Evolutionary conservation across 37 sponge, comb jelly and placozoan genomes (phyloP).

Genomic region (Beroe ovata): DNA sequence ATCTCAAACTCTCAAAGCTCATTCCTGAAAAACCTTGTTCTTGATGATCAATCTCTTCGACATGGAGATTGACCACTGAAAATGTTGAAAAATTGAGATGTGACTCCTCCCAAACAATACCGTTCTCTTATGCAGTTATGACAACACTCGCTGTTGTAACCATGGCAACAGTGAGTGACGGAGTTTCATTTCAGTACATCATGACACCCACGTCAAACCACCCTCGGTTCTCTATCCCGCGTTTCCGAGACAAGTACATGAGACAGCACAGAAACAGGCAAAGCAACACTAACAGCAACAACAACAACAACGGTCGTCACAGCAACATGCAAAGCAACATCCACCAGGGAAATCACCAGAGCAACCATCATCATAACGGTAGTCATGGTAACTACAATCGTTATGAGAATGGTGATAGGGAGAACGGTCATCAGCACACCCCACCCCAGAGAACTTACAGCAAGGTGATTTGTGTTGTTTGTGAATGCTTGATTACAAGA

Average conservation of each 20-base stretch:
- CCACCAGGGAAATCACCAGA: constrained; percentile 3
- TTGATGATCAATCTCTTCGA: too few relatives aligned
- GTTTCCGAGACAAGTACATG: constrained; percentile 63
- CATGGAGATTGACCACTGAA: too few relatives aligned
- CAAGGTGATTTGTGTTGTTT: too few relatives aligned
- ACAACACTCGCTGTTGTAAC: too few relatives aligned
- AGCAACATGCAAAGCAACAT: background rate
- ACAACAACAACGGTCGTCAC: constrained; percentile 7
- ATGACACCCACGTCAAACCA: constrained; percentile 56
- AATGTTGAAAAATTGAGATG: too few relatives aligned
- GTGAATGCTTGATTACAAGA: too few relatives aligned
- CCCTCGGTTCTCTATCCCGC: constrained; percentile 49
- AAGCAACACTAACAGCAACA: constrained; percentile 36
- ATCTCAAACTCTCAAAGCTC: too few relatives aligned
- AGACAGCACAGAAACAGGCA: constrained; percentile 31
- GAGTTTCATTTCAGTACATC: constrained; percentile 5
- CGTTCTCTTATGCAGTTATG: too few relatives aligned
- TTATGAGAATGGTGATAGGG: background rate
- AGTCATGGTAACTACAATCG: too few relatives aligned
- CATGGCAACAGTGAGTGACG: background rate
- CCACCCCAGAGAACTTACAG: constrained; percentile 28
- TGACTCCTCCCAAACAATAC: too few relatives aligned
- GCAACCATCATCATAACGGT: background rate
- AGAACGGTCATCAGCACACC: background rate
- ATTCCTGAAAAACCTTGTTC: too few relatives aligned